Base-by-base conservation (phyloP, 1,140 invertebrate genomes). In the Aphaenogaster floridana region DNA sequence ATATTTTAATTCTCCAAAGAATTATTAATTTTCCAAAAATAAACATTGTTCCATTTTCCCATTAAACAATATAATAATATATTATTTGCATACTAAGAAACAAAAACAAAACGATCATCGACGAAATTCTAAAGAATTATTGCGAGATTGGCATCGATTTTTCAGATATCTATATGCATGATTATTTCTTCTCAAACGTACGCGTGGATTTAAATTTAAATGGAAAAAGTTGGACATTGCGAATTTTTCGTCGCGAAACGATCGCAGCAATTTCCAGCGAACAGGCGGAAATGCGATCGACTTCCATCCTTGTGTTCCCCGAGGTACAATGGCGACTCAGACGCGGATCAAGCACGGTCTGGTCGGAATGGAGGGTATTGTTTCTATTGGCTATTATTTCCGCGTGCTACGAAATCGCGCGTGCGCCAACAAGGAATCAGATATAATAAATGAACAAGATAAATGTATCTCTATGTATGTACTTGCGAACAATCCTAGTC, bases 331-430 rank as follows among this genome's bases (percentile, higher is more conserved):
- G 78, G 52, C 48, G 80, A 76, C 78, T 81, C 78, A 69, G 76
- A 79, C 28, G 48, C 36, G 76, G 74, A 79, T 86, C 63, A 57
- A 68, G 61, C 83, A 59, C 21, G 52, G 66, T 21, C 57, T 34
- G 86, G 34, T 52, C 61, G 34, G 48, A 77, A 63, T 50, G 11
- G 17, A 66, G 48, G 66, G 59, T 86, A 88, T 90, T 90, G 87
- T 90, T 88, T 88, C 83, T 88, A 88, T 88, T 88, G 76, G 76
- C 84, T 86, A 83, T 90, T 90, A 90, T 90, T 89, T 88, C 80
- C 83, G 71, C n/a, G 63, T 86, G 71, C 54, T 64, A 76, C 21
- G 39, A 81, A 45, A 71, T 81, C 50, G 50, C 39, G 36, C 39
- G 21, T 63, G 76, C 76, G 76, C 28, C 36, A 17, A 28, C 34